phyloP scores from a whole-genome alignment of 2,797 vertebrate species.

The Brachyalestes nurse region DNA sequence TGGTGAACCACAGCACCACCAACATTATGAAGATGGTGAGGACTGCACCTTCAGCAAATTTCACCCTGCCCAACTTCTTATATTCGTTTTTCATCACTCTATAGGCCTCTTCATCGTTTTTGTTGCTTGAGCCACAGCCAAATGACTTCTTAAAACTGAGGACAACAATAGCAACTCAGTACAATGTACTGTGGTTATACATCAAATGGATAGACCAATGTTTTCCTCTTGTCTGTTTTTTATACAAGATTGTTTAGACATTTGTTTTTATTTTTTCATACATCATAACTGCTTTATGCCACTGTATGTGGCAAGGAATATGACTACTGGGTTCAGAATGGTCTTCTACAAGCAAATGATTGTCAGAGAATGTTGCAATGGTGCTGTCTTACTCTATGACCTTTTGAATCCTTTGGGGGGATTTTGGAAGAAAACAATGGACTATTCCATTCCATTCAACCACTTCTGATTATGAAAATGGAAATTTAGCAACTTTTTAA shows the following conservation, averaged over 20 bases:
- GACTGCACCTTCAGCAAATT: slow-evolving; percentile 83
- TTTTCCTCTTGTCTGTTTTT: neutral
- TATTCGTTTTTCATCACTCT: slow-evolving; percentile 80
- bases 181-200: neutral
- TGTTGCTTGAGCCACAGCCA: slow-evolving; percentile 72
- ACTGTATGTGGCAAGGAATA: too few species aligned
- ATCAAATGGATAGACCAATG: neutral
- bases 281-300: too few species aligned
- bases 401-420: too few species aligned
- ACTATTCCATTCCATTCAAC: neutral
- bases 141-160: slow-evolving; percentile 86
- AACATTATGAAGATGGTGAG: slow-evolving; percentile 79
- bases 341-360: too few species aligned
- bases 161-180: neutral
- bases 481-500: too few species aligned
- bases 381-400: too few species aligned
- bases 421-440: too few species aligned
- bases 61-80: slow-evolving; percentile 82
- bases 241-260: too few species aligned
- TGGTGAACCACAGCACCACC: slow-evolving; percentile 91
- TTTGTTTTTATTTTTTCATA: too few species aligned
- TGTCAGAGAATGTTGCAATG: too few species aligned
- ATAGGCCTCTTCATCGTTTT: slow-evolving; percentile 75
- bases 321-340: too few species aligned
- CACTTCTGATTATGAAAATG: neutral